Conservation (phyloP, 2,797 vertebrate species). For the Centropyge bicolor region DNA sequence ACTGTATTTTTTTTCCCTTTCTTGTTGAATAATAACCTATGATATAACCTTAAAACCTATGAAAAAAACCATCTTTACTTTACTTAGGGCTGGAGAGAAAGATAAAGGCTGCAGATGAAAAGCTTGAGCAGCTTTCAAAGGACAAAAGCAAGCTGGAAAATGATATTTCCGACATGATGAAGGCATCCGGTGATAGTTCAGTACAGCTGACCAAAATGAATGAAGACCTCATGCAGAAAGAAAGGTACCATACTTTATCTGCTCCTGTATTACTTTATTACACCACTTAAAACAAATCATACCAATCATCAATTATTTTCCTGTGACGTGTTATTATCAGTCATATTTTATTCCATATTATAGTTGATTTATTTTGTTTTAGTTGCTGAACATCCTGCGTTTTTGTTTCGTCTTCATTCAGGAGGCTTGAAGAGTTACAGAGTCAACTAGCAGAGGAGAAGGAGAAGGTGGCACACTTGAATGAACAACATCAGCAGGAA, state of each 20-base stretch:
- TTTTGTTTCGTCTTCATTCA: conserved; percentile 63
- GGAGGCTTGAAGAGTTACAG: conserved; percentile 91
- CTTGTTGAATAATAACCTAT: conserved; percentile 7
- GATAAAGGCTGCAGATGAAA: conserved; percentile 89
- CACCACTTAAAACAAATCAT: background rate
- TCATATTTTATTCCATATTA: background rate
- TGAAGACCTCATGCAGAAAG: conserved; percentile 91
- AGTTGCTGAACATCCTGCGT: background rate
- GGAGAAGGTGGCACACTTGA: conserved; percentile 84
- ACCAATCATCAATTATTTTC: background rate
- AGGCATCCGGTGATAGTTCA: conserved; percentile 94
- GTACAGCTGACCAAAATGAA: conserved; percentile 94
- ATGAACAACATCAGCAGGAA: conserved; percentile 85
- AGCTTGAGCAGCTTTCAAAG: conserved; percentile 87
- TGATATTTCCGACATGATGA: conserved; percentile 94
- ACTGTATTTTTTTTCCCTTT: background rate
- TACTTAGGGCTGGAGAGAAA: conserved; percentile 90
- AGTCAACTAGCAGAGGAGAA: conserved; percentile 89
- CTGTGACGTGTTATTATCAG: background rate
- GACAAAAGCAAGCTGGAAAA: conserved; percentile 93
- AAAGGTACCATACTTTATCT: conserved; percentile 85
- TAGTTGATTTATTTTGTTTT: background rate
- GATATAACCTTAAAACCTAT: background rate
- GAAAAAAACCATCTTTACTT: conserved; percentile 21
- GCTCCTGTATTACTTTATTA: background rate